Evolutionary conservation across 2,888 invertebrate genomes (phyloP).

Genomic region (Pemphredon lugubris): DNA sequence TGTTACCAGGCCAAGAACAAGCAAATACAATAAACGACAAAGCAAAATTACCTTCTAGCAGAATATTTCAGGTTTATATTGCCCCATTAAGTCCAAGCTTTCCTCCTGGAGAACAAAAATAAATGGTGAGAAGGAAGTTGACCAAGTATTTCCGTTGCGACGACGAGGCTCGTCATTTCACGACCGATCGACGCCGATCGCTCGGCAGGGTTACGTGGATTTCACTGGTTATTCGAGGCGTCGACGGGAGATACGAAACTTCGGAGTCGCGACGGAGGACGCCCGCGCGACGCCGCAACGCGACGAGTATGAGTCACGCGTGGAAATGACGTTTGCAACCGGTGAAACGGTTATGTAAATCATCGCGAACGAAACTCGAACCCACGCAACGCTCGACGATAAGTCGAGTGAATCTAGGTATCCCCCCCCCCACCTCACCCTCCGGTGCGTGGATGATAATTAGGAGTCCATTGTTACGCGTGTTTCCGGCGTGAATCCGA

Average conservation of each 20-base stretch:
- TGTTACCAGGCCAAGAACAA: slow-evolving; percentile 42
- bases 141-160: slow-evolving; percentile 74
- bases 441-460: neutral
- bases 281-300: neutral
- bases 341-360: slow-evolving; percentile 19
- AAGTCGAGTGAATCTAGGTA: neutral
- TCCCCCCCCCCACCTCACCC: too few species aligned
- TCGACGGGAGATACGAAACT: too few species aligned
- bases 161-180: neutral
- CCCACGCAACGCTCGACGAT: slow-evolving; percentile 14
- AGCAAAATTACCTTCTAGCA: slow-evolving; percentile 86
- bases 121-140: slow-evolving; percentile 82
- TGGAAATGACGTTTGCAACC: slow-evolving; percentile 18
- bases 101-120: slow-evolving; percentile 85
- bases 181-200: neutral
- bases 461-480: slow-evolving; percentile 1
- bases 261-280: neutral
- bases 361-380: slow-evolving; percentile 23
- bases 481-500: neutral
- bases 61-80: slow-evolving; percentile 91
- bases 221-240: too few species aligned
- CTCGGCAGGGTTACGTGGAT: too few species aligned
- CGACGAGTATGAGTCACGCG: slow-evolving; percentile 9
- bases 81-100: slow-evolving; percentile 90
- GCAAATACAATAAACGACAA: slow-evolving; percentile 80